Conservation (phyloP, 2,797 vertebrate genomes). For the Coendou prehensilis region DNA sequence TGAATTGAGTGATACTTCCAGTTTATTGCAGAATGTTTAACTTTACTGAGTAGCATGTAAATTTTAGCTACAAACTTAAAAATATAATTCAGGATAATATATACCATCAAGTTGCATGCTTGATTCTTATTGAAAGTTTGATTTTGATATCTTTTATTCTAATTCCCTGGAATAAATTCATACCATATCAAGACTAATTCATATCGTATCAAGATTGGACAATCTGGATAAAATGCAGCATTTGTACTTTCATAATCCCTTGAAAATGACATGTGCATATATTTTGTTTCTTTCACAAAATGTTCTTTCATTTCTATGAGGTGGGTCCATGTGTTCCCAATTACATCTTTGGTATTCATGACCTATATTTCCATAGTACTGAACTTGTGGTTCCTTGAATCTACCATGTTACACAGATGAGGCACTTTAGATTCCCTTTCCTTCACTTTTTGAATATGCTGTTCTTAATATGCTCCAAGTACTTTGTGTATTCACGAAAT, state of each 20-base stretch:
- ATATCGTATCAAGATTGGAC: not conserved
- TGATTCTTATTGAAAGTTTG: not conserved
- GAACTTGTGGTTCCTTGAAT: not conserved
- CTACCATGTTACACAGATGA: not conserved
- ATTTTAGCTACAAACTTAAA: conserved; percentile 42
- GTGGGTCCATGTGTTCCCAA: not conserved
- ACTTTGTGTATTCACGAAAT: not conserved
- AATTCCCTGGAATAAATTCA: not conserved
- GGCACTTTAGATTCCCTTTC: not conserved
- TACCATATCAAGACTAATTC: not conserved
- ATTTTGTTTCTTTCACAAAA: conserved; percentile 5
- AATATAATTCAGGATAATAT: not conserved
- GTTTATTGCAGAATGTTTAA: not conserved
- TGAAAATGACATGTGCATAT: not conserved
- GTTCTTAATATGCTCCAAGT: not conserved
- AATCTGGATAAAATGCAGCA: not conserved
- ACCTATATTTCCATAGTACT: not conserved
- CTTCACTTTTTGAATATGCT: not conserved
- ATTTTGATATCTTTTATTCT: not conserved
- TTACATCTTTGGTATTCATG: not conserved
- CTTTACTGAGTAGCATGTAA: not conserved
- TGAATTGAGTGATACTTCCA: not conserved
- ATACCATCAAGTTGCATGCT: not conserved
- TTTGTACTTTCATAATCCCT: conserved; percentile 26
- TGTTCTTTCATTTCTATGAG: not conserved